Evolutionary conservation across 2,113 vertebrate species (phyloP).

Genomic region (Channa argus): DNA sequence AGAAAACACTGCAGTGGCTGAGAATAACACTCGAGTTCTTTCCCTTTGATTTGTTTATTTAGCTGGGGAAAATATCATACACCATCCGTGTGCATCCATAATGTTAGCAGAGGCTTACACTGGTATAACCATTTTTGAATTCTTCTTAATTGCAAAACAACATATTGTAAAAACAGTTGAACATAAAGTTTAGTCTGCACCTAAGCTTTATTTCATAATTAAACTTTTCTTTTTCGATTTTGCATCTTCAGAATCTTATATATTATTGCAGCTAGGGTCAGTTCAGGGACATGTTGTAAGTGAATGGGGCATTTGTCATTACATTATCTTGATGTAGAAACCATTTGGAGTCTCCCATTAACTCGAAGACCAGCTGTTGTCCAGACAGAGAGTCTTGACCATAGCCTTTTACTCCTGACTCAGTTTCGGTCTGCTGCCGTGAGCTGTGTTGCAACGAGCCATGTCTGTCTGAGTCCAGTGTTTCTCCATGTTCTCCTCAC

Average conservation of each 20-base stretch:
- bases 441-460: constrained; percentile 57
- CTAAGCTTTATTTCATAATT: constrained; percentile 13
- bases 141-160: constrained; percentile 1
- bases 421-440: constrained; percentile 18
- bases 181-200: neutral
- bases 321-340: constrained; percentile 57
- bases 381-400: constrained; percentile 64
- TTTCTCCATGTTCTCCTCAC: constrained; percentile 45
- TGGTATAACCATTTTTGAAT: neutral
- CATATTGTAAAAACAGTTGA: neutral
- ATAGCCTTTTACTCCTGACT: constrained; percentile 25
- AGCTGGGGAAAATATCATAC: neutral
- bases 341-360: constrained; percentile 17
- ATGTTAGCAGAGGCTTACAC: neutral
- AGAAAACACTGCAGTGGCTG: neutral
- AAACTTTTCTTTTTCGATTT: constrained; percentile 15
- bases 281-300: constrained; percentile 47
- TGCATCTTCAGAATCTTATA: constrained; percentile 13
- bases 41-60: too few relatives aligned
- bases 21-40: too few relatives aligned
- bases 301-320: constrained; percentile 33
- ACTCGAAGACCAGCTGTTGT: constrained; percentile 65
- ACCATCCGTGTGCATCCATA: neutral
- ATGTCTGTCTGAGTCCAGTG: constrained; percentile 28
- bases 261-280: constrained; percentile 34